Base-by-base conservation (phyloP, 2,888 invertebrate species). In the Priocnemis perturbator region DNA sequence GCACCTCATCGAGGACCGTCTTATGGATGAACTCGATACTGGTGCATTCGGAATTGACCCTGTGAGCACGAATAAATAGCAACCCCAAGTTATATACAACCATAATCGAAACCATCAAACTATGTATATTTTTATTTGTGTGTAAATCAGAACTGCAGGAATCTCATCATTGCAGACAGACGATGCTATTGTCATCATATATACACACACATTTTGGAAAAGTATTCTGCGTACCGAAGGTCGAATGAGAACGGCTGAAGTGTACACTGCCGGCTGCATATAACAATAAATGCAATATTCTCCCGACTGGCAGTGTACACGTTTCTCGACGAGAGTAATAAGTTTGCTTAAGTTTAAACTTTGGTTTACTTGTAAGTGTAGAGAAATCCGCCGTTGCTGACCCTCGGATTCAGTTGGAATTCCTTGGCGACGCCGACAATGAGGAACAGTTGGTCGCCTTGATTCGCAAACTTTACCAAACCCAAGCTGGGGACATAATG, bases 1-100 rank as follows among this genome's bases (percentile, higher is more conserved):
- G 98, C 61, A 97, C 95, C 86, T 98, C 98, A 82, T 98, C 98
- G 3, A 98, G 92, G 4, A 94, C 93, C 0, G 99, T 99, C 86
- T 97, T 95, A 90, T 99, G 99, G 21, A 98, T 90, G 64, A 99
- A 91, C 85, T 99, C 98, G 63, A 99, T 89, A 82, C 93, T 93
- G 9, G 96, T 95, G 56, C 98, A 96, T 67, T 93, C 94, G 0
- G 93, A 89, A 86, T 94, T 94, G 7, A 94, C 90, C 81, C 89
- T 89, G 70, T 78, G 89, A 81, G 74, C 48, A 60, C 85, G 59
- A 17, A 14, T 19, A 50, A 20, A 45, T 0, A 26, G 3, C 26
- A 7, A 59, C 0, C 14, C 14, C n/a, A 23, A 19, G n/a, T n/a
- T n/a, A n/a, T n/a, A n/a, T n/a, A n/a, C n/a, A n/a, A n/a, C n/a